Percentiles rank a stretch among this genome's conserved stretches.
These are phyloP conservation scores for Macaria liturata DNA, from an alignment of 2,888 invertebrate genomes.

Conservation along the genomic window DNA sequence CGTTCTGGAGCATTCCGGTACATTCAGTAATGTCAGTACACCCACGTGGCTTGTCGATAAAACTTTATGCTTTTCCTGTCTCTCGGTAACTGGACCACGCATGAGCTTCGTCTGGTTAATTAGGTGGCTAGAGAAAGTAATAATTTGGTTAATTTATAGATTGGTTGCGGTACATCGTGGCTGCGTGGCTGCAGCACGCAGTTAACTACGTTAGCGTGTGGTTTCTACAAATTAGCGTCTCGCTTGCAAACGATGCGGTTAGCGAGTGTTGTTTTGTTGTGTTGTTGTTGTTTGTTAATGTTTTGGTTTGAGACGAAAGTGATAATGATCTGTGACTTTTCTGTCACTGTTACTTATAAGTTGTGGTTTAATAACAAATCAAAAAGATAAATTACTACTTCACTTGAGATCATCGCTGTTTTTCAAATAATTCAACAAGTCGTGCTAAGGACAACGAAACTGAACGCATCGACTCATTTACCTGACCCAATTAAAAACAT, in stretches of 20 bases:
- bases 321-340: no score
- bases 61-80: slow-evolving; percentile 65
- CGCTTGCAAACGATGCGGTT: slow-evolving; percentile 4
- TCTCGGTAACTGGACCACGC: slow-evolving; percentile 50
- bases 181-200: slow-evolving; percentile 18
- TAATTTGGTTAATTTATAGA: slow-evolving; percentile 28
- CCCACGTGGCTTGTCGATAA: slow-evolving; percentile 46
- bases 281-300: no score
- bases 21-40: slow-evolving; percentile 3
- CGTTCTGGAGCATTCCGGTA: slow-evolving; percentile 8
- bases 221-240: slow-evolving; percentile 9
- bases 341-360: no score
- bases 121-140: slow-evolving; percentile 40
- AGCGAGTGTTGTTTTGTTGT: not conserved
- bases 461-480: slow-evolving; percentile 8
- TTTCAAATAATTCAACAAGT: no score
- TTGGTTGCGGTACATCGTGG: slow-evolving; percentile 17
- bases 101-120: slow-evolving; percentile 34
- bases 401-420: no score
- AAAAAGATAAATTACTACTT: no score
- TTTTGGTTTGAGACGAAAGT: no score
- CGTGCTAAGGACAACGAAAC: no score
- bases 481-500: slow-evolving; percentile 27
- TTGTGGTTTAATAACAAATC: no score
- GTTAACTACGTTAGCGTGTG: slow-evolving; percentile 9